A percentile compares a stretch with the other conserved stretches of the same genome.
phyloP scores from a whole-genome alignment of 2,797 vertebrate genomes.

The Xerus rutilus region DNA sequence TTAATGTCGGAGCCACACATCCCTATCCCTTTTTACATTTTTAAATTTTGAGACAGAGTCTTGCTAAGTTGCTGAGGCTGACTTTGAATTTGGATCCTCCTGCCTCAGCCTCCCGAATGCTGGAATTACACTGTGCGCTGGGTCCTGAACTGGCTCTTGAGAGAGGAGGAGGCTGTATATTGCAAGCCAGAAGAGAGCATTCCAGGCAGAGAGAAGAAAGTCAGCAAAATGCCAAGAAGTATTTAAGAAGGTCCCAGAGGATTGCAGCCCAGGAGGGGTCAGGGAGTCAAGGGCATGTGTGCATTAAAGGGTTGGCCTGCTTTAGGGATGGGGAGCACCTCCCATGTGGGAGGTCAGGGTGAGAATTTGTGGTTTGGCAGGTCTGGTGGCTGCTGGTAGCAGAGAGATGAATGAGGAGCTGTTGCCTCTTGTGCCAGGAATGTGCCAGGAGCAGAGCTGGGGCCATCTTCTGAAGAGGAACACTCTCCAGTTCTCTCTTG shows the following conservation, averaged over 20 bases:
- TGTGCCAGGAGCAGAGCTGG: not conserved
- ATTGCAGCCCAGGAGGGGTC: not conserved
- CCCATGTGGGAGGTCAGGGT: not conserved
- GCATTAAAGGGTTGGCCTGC: not conserved
- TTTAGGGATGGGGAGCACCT: not conserved
- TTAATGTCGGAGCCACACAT: too few species aligned
- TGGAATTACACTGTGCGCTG: too few species aligned
- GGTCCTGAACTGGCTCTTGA: not conserved
- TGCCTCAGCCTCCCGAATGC: too few species aligned
- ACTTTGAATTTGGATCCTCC: too few species aligned
- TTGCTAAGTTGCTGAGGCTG: too few species aligned
- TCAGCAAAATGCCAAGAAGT: not conserved
- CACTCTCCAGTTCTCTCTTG: not conserved
- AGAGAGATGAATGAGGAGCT: not conserved
- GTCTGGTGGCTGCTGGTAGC: not conserved
- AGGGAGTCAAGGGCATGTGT: not conserved
- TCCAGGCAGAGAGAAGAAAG: not conserved
- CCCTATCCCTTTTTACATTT: too few species aligned
- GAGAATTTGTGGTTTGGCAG: not conserved
- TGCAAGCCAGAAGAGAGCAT: not conserved
- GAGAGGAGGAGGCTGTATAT: not conserved
- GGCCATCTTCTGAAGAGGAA: not conserved
- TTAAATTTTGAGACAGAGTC: too few species aligned
- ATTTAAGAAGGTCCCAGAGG: not conserved
- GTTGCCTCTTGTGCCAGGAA: not conserved